A percentile compares a stretch with the other conserved stretches of the same genome.
These are phyloP conservation scores for Drosophila imparisetae DNA, from an alignment of 2,888 invertebrate genomes.

Conservation along the genomic window DNA sequence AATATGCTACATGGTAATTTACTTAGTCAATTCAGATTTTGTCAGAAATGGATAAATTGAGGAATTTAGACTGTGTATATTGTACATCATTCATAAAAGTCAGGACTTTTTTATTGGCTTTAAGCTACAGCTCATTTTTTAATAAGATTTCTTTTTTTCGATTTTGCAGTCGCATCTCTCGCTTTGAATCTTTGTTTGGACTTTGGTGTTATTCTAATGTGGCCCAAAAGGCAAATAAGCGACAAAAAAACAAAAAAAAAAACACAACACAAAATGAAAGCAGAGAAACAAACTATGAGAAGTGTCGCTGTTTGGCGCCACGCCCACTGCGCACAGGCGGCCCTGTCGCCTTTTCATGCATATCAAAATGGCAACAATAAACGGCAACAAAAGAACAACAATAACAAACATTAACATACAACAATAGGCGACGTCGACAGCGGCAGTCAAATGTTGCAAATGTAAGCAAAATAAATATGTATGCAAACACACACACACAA, in stretches of 20 bases:
- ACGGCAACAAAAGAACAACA: conserved; percentile 78
- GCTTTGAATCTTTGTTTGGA: conserved; percentile 9
- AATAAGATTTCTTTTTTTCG: neutral
- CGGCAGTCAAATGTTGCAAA: conserved; percentile 78
- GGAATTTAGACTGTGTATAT: neutral
- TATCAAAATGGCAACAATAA: conserved; percentile 79
- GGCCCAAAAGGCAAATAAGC: conserved; percentile 39
- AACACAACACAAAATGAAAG: conserved; percentile 6
- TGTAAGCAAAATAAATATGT: conserved; percentile 75
- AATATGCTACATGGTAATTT: conserved; percentile 42
- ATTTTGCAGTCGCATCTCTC: conserved; percentile 2
- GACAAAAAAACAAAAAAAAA: conserved; percentile 20
- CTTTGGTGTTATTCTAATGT: conserved; percentile 41
- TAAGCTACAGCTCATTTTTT: conserved; percentile 4
- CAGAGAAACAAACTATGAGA: conserved; percentile 11
- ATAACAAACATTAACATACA: conserved; percentile 79
- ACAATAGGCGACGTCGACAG: conserved; percentile 63
- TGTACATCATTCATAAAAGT: neutral
- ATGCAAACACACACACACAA: conserved; percentile 22
- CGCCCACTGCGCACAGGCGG: conserved; percentile 40
- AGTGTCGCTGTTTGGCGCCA: conserved; percentile 42
- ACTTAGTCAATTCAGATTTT: conserved; percentile 14
- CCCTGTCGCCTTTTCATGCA: conserved; percentile 67
- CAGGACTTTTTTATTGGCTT: neutral
- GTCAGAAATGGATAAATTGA: neutral